Evolutionary conservation across 2,888 invertebrate species (phyloP), one percentile per base, ranked within the genome.

Genomic region (Netelia fuscicornis): DNA sequence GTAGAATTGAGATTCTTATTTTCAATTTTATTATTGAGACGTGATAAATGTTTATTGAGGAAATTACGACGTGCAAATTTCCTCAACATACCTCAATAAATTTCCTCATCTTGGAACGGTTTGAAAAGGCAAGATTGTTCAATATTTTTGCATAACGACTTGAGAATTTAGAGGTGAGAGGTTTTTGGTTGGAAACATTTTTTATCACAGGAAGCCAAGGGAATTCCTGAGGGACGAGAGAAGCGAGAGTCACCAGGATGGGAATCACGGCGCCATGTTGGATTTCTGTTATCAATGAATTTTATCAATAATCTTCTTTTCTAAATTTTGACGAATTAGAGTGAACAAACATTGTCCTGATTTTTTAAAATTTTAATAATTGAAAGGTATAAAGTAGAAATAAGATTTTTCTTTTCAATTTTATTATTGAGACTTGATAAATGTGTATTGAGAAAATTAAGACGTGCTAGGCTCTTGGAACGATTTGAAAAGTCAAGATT

Each of bases 71-170:
- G 64, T 80, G 71, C 52, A 54, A 17, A 48, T 6, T 13, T 42
- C 17, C 17, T 17, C 17, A 17, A 17, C 17, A 17, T 0, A 17
- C 17, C 17, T 17, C 17, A 17, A 17, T 17, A 17, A 17, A 17
- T 17, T 17, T 17, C 17, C 17, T 17, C 17, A 17, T 17, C 37
- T 44, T 23, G 48, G 67, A 13, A 9, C 52, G 56, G 23, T 13
- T 20, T 30, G 8, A 42, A 58, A 72, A 58, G 42, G 17, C 17
- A 17, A 17, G 54, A 64, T 76, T 71, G 60, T 80, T 80, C 65
- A 76, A 80, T 64, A 11, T 44, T 68, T 65, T 52, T 65, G 58
- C 70, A 17, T 17, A 17, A 17, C 17, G 17, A 17, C 17, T 17
- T 17, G 17, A 17, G 17, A 17, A 17, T 17, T 17, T 17, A 17